Evolutionary conservation across 1,140 invertebrate genomes (phyloP).

Genomic region (Brachionus rotundiformis): DNA sequence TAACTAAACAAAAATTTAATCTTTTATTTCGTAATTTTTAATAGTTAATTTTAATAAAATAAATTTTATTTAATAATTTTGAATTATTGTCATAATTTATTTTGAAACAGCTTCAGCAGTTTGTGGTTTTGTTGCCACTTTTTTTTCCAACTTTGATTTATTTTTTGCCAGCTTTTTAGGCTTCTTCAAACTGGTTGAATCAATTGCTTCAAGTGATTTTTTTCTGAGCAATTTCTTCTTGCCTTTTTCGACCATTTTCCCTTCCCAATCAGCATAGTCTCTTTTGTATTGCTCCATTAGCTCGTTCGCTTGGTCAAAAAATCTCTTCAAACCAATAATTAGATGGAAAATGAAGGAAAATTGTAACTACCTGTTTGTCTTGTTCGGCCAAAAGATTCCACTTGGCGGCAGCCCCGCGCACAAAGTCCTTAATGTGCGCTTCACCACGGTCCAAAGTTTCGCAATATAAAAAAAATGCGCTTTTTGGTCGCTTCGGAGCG

Average conservation of each 20-base stretch:
- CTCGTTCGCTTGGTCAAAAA: background rate
- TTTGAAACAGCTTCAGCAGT: too few relatives aligned
- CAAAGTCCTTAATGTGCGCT: background rate
- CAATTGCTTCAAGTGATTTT: background rate
- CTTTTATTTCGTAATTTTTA: too few relatives aligned
- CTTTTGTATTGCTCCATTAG: background rate
- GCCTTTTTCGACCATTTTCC: conserved; percentile 2
- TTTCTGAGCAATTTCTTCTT: conserved; percentile 15
- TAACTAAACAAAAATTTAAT: too few relatives aligned
- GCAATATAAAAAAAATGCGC: conserved; percentile 4
- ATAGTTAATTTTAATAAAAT: too few relatives aligned
- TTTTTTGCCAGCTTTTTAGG: background rate
- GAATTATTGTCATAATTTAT: too few relatives aligned
- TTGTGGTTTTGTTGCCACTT: background rate
- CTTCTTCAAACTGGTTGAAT: background rate
- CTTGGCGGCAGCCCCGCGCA: background rate
- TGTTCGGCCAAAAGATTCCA: conserved; percentile 23
- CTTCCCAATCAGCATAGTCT: conserved; percentile 15
- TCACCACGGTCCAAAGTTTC: conserved; percentile 32
- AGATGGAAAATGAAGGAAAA: background rate
- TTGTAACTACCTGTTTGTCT: conserved; percentile 19
- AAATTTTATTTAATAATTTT: too few relatives aligned
- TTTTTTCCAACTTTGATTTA: background rate
- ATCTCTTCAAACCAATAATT: background rate
- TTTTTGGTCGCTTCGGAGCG: conserved; percentile 18